These are phyloP conservation scores for Ibidorhyncha struthersii DNA, from an alignment of 2,113 vertebrate species.

Conservation along the genomic window DNA sequence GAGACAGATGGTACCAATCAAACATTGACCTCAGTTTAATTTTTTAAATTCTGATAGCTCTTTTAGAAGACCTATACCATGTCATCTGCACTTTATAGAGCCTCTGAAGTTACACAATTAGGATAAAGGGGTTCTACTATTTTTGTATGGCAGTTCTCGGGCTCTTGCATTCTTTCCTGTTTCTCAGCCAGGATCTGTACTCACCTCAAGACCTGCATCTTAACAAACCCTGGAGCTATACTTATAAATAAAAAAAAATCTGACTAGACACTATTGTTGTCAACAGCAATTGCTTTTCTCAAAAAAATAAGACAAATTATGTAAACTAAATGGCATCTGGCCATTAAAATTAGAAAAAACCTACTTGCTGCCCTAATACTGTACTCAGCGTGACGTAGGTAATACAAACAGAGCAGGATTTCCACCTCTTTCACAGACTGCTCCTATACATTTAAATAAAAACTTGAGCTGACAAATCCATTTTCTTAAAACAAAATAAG, in stretches of 20 bases:
- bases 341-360: constrained; percentile 8
- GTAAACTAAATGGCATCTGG: neutral
- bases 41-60: neutral
- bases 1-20: neutral
- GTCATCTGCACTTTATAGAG: neutral
- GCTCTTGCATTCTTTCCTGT: neutral
- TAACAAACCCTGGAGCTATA: neutral
- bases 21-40: neutral
- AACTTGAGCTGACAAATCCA: neutral
- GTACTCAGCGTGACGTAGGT: neutral
- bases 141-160: neutral
- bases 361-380: neutral
- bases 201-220: neutral
- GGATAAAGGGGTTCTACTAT: neutral
- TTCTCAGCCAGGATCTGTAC: neutral
- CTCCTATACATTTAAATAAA: neutral
- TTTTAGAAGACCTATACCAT: neutral
- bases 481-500: neutral
- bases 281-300: neutral
- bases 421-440: neutral
- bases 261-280: neutral
- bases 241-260: neutral
- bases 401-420: neutral
- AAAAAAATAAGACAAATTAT: neutral
- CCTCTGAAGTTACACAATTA: neutral